Conservation (phyloP, 92 coral and sea anemone species). For the Porites rus region DNA sequence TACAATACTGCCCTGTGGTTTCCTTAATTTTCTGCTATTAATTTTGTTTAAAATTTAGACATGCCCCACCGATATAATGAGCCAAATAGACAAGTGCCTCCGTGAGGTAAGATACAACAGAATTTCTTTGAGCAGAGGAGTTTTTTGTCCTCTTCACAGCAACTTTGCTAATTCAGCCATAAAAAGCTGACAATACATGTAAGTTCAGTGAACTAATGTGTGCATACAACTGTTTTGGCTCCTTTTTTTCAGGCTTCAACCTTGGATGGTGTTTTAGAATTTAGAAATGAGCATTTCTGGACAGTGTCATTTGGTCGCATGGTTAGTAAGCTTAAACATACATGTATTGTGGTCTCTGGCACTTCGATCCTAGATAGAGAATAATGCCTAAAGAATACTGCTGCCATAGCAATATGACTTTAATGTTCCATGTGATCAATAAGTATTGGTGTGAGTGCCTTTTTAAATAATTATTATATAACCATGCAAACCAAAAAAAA, state of each 20-base stretch:
- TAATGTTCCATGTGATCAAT: no score
- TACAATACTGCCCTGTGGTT: neutral
- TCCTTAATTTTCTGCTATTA: neutral
- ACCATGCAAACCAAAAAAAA: no score
- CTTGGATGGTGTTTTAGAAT: slow-evolving; percentile 98
- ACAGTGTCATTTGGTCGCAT: slow-evolving; percentile 95
- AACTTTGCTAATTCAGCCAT: no score
- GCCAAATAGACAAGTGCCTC: slow-evolving; percentile 96
- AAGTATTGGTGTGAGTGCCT: no score
- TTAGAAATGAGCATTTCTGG: slow-evolving; percentile 98
- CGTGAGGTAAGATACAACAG: slow-evolving; percentile 79
- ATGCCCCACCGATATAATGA: slow-evolving; percentile 90
- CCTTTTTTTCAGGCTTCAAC: slow-evolving; percentile 83
- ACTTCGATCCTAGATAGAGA: neutral
- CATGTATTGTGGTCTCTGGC: neutral
- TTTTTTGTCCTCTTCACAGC: neutral
- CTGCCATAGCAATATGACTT: no score
- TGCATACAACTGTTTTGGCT: neutral
- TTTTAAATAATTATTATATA: no score
- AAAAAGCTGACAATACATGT: no score
- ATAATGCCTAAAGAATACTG: neutral
- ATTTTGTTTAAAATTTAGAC: slow-evolving; percentile 67
- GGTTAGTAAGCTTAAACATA: slow-evolving; percentile 57
- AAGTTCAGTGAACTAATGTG: no score
- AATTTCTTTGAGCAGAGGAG: neutral